Percentiles rank a stretch among this genome's conserved stretches.
Evolutionary conservation across 2,113 vertebrate species (phyloP).

Genomic region (Calyptomena viridis): DNA sequence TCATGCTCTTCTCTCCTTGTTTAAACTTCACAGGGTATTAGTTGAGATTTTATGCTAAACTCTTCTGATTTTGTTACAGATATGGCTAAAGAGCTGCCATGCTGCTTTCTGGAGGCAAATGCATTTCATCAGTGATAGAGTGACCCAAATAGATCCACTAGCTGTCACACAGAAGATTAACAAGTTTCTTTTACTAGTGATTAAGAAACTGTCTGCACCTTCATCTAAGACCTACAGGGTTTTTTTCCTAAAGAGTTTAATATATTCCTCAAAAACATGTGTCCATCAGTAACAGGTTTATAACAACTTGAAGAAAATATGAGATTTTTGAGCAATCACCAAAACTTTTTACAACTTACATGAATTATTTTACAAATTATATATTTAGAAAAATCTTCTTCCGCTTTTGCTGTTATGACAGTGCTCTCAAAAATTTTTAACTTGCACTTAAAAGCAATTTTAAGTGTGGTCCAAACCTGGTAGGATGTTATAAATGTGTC

Average conservation of each 20-base stretch:
- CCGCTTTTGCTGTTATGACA: neutral
- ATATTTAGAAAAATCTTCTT: neutral
- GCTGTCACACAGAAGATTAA: neutral
- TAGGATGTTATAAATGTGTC: neutral
- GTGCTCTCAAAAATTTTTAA: neutral
- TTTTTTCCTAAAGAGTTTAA: neutral
- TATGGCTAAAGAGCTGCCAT: neutral
- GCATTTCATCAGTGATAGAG: neutral
- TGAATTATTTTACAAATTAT: neutral
- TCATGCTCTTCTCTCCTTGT: neutral
- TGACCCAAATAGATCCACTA: neutral
- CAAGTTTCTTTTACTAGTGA: neutral
- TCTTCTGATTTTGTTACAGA: neutral
- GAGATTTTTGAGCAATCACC: neutral
- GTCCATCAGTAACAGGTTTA: neutral
- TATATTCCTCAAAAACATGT: neutral
- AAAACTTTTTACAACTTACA: neutral
- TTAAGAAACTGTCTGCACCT: neutral
- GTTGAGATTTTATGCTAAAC: neutral
- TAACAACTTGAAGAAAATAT: neutral
- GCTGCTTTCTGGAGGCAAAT: neutral
- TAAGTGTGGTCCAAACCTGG: no score
- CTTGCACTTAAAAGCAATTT: neutral
- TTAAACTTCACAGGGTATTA: neutral
- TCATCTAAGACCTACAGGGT: neutral